A percentile compares a stretch with the other conserved stretches of the same genome.
These are phyloP conservation scores for Eurystomus gularis DNA, from an alignment of 2,113 vertebrate genomes.

Conservation along the genomic window DNA sequence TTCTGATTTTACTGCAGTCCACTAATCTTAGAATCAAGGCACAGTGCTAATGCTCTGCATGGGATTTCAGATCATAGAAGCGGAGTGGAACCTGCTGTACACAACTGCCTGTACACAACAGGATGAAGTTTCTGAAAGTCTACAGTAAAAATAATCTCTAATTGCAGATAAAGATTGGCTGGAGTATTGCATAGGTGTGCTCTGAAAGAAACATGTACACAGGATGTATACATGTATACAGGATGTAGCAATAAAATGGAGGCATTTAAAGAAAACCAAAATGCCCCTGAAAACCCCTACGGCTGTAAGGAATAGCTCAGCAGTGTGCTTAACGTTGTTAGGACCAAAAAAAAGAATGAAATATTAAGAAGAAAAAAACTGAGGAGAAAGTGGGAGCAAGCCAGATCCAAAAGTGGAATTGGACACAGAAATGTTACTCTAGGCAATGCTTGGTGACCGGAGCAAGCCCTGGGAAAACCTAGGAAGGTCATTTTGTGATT, in stretches of 20 bases:
- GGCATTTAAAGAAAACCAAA: not conserved
- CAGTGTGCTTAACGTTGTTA: not conserved
- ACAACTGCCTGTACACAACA: not conserved
- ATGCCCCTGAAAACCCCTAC: not conserved
- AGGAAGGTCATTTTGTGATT: not conserved
- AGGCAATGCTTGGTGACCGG: not conserved
- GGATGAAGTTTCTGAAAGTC: not conserved
- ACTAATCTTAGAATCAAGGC: not conserved
- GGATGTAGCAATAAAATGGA: not conserved
- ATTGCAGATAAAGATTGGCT: not conserved
- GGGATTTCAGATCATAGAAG: not conserved
- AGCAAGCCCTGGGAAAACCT: not conserved
- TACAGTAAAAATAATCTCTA: not conserved
- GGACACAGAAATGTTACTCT: not conserved
- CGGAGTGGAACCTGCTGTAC: not conserved
- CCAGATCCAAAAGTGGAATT: not conserved
- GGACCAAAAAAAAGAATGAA: not conserved
- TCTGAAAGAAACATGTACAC: not conserved
- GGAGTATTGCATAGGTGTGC: not conserved
- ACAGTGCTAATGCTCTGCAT: not conserved
- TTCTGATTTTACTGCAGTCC: not conserved
- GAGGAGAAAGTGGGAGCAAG: not conserved
- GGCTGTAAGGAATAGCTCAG: not conserved
- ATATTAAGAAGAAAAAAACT: not conserved
- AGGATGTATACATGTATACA: too few relatives aligned